Conservation (phyloP, 2,888 invertebrate species). For the Limulus polyphemus region DNA sequence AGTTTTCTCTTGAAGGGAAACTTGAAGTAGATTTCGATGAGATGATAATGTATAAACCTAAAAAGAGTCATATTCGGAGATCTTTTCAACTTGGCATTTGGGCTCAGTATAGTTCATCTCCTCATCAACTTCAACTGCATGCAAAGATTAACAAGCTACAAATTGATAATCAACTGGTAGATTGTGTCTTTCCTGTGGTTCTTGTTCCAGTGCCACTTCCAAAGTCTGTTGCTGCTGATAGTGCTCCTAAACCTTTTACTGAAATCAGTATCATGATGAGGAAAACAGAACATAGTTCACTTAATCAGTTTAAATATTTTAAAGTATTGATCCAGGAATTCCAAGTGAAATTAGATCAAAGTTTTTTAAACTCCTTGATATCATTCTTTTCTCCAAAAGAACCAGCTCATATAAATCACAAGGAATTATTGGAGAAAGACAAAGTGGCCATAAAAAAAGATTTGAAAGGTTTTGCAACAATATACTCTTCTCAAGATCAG, state of each 20-base stretch:
- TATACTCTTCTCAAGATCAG: slow-evolving; percentile 63
- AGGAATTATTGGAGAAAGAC: slow-evolving; percentile 59
- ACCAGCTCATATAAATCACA: slow-evolving; percentile 31
- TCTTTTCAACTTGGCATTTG: slow-evolving; percentile 80
- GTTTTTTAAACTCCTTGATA: slow-evolving; percentile 72
- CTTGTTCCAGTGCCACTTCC: slow-evolving; percentile 90
- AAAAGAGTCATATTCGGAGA: slow-evolving; percentile 55
- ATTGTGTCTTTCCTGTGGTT: slow-evolving; percentile 87
- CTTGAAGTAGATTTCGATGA: slow-evolving; percentile 51
- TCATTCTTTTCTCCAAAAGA: slow-evolving; percentile 52
- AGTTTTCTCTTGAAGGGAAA: slow-evolving; percentile 44
- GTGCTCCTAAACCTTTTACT: slow-evolving; percentile 80
- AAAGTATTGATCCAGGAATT: slow-evolving; percentile 92
- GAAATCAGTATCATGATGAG: slow-evolving; percentile 87
- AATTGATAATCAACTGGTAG: slow-evolving; percentile 85
- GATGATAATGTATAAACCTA: slow-evolving; percentile 56
- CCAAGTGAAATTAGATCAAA: slow-evolving; percentile 85
- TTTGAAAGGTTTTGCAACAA: slow-evolving; percentile 57
- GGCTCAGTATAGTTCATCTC: slow-evolving; percentile 67
- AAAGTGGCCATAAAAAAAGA: slow-evolving; percentile 55
- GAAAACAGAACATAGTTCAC: slow-evolving; percentile 63
- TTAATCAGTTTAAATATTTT: slow-evolving; percentile 50
- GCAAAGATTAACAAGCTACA: slow-evolving; percentile 64
- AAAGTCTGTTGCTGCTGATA: slow-evolving; percentile 74
- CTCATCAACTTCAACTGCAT: slow-evolving; percentile 77